Evolutionary conservation across 2,797 vertebrate genomes (phyloP).

Genomic region (Agapornis canus): DNA sequence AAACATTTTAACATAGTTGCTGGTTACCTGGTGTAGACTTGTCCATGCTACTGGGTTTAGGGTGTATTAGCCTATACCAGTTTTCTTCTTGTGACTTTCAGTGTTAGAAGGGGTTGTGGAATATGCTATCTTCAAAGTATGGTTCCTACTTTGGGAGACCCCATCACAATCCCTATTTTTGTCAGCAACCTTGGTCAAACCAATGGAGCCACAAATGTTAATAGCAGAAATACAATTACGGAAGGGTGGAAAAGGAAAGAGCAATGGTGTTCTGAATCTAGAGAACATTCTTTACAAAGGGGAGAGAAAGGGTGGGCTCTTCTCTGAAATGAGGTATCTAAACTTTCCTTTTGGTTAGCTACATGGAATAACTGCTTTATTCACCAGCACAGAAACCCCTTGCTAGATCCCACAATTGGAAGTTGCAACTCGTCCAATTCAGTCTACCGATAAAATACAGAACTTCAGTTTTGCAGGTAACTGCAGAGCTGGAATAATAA

Average conservation of each 20-base stretch:
- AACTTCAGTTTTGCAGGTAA: background rate
- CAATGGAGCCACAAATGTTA: background rate
- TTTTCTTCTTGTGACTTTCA: background rate
- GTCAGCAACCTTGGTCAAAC: background rate
- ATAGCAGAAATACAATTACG: background rate
- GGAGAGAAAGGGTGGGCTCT: background rate
- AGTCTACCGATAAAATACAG: background rate
- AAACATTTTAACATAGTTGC: background rate
- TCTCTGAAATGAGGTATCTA: background rate
- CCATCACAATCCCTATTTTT: background rate
- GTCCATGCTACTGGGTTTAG: background rate
- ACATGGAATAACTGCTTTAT: background rate
- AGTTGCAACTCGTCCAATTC: background rate
- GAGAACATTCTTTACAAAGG: background rate
- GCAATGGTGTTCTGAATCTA: background rate
- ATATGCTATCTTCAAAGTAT: background rate
- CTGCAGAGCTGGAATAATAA: background rate
- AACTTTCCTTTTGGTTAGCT: background rate
- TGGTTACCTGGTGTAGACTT: background rate
- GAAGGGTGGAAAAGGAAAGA: background rate
- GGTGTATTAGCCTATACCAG: background rate
- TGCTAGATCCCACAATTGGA: background rate
- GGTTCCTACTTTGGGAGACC: background rate
- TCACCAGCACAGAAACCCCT: background rate
- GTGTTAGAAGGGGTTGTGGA: background rate